Conservation (phyloP, 1,140 invertebrate species). For the Choristoneura fumiferana region DNA sequence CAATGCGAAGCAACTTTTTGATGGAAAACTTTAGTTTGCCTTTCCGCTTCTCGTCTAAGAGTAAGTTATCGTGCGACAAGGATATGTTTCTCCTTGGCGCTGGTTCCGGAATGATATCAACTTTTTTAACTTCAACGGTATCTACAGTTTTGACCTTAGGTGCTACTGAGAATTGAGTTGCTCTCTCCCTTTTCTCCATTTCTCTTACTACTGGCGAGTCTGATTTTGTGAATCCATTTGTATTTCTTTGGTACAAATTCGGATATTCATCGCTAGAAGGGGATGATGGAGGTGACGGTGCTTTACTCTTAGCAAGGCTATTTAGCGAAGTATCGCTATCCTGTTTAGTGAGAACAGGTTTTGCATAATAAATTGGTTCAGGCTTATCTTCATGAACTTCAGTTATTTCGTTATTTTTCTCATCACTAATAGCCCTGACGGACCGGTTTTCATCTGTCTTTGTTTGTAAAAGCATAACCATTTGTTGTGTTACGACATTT, state of each 20-base stretch:
- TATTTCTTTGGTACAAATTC: conserved; percentile 79
- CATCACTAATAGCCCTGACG: conserved; percentile 44
- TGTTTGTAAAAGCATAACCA: conserved; percentile 74
- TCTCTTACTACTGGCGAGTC: conserved; percentile 85
- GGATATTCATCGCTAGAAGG: conserved; percentile 75
- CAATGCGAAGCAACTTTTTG: conserved; percentile 90
- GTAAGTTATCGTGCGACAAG: conserved; percentile 85
- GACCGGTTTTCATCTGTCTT: conserved; percentile 46
- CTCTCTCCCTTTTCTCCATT: conserved; percentile 86
- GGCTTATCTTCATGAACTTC: conserved; percentile 55
- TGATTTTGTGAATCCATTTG: conserved; percentile 78
- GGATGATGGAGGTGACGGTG: conserved; percentile 82
- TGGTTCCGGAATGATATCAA: conserved; percentile 78
- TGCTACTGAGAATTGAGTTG: conserved; percentile 61
- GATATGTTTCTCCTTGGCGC: conserved; percentile 83
- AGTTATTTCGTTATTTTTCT: conserved; percentile 56
- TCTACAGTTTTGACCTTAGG: conserved; percentile 51
- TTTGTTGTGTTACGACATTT: conserved; percentile 61
- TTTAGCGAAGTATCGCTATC: conserved; percentile 77
- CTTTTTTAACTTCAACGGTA: conserved; percentile 44
- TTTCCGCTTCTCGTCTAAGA: conserved; percentile 83
- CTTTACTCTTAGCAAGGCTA: conserved; percentile 78
- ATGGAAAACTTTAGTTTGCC: conserved; percentile 87
- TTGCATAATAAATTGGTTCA: conserved; percentile 65
- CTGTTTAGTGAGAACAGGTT: conserved; percentile 75